Percentiles rank a stretch among this genome's conserved stretches.
phyloP scores from a whole-genome alignment of 1,140 invertebrate species.

The Forficula auricularia region DNA sequence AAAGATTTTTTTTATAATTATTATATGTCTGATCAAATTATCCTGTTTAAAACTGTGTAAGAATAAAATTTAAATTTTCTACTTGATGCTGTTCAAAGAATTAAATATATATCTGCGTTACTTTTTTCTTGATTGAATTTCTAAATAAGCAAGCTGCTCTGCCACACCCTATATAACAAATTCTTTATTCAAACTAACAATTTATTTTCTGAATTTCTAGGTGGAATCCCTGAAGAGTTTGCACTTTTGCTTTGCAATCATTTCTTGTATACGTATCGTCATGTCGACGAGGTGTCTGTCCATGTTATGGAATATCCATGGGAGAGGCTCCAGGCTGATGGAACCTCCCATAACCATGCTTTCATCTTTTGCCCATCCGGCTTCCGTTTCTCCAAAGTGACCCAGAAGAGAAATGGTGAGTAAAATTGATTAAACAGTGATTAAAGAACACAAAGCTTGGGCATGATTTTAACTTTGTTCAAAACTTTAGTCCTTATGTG shows the following conservation, averaged over 20 bases:
- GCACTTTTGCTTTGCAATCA: slow-evolving; percentile 47
- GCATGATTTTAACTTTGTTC: not conserved
- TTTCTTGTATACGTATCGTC: slow-evolving; percentile 50
- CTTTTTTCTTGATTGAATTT: too few relatives aligned
- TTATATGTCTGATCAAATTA: too few relatives aligned
- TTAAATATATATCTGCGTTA: too few relatives aligned
- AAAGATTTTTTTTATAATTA: too few relatives aligned
- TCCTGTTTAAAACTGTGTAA: too few relatives aligned
- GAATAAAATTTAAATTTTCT: too few relatives aligned
- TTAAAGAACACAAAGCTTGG: not conserved
- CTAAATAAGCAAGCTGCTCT: too few relatives aligned
- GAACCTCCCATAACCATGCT: slow-evolving; percentile 48
- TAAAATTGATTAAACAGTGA: slow-evolving; percentile 2
- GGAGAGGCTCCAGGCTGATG: slow-evolving; percentile 41
- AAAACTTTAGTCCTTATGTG: too few relatives aligned
- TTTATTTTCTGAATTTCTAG: slow-evolving; percentile 14
- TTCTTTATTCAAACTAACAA: too few relatives aligned
- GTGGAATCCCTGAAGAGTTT: slow-evolving; percentile 55
- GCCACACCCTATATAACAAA: too few relatives aligned
- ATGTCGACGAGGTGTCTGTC: slow-evolving; percentile 46
- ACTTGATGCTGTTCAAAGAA: too few relatives aligned
- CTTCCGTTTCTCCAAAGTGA: slow-evolving; percentile 42
- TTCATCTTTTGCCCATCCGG: slow-evolving; percentile 46
- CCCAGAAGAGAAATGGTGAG: slow-evolving; percentile 41
- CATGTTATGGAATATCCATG: slow-evolving; percentile 52